Evolutionary conservation across 2,888 invertebrate species (phyloP), one percentile per base, ranked within the genome.

Genomic region (Dryocosmus kuriphilus): DNA sequence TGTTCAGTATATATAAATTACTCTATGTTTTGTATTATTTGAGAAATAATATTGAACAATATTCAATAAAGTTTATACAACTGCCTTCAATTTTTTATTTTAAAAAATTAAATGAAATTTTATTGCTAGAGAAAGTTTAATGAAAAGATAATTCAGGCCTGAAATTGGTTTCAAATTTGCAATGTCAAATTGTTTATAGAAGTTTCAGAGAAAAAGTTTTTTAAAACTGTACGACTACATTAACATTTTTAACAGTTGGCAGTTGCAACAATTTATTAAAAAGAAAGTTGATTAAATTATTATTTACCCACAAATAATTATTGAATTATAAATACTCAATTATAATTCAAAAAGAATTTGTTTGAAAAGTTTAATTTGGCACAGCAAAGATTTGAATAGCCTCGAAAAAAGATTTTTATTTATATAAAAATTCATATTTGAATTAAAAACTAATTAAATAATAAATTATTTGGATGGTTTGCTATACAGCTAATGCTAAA

Each of bases 221-320:
- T 14, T 24, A 24, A 57, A 14, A 24, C 5, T 57, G 14, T 14
- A 71, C 51, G n/a, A 67, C 67, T 71, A 71, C n/a, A 51, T 71
- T 51, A 71, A 71, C 51, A 71, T 71, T 51, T 32, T n/a, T 51
- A 71, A 71, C 51, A 71, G 51, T 30, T 71, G n/a, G n/a, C 2
- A 38, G n/a, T 71, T 41, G 67, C 27, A 51, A 71, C 51, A 51
- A 46, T 51, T 41, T 51, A 30, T 71, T 16, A 27, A 67, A 27
- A 41, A 41, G 41, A 41, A 41, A 46, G 2, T 27, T 67, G 2
- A 5, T 46, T 41, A 24, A 67, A 46, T 27, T 24, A 30, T 67
- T 16, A 27, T 38, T 67, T 65, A 65, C 7, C 24, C 27, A 67
- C 30, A 67, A 67, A 19, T 46, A 46, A 24, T 46, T 27, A 27